Base-by-base conservation (phyloP, 1,140 invertebrate genomes). In the Lordiphosa stackelbergi region DNA sequence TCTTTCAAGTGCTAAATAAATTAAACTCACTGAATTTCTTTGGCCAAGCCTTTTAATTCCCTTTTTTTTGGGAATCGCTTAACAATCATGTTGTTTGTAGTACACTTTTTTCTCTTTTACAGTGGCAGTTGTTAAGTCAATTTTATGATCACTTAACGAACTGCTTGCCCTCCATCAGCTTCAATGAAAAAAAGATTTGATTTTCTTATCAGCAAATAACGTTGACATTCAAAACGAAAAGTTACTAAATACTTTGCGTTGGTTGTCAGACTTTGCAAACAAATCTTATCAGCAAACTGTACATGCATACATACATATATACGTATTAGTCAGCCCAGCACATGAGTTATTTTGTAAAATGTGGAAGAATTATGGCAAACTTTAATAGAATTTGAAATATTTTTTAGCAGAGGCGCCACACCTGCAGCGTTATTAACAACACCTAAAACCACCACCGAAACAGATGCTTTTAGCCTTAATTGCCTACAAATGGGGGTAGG, bases 151-250 rank as follows among this genome's bases (percentile, higher is more conserved):
- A 8, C 28, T 31, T 31, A 31, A 31, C 28, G 28, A 8, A 31
- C 28, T 31, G 28, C 28, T 31, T 31, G 6, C 28, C 6, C 6
- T 31, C 28, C 5, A 31, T 31, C 28, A 8, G 6, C 28, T 31
- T 31, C 6, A 31, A 31, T 31, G 28, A 31, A 31, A 31, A 31
- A 7, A 7, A 5, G 28, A 8, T 31, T 31, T 31, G 28, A 2
- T 8, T 31, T 40, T 43, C 56, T 79, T 79, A 70, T 81, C 69
- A 78, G 57, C 56, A 56, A 36, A 51, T 55, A 45, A 42, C 42
- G 74, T 74, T 79, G 74, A 79, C 74, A 81, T 79, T 79, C 75
- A 79, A 69, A 60, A 61, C 65, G 43, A 51, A 43, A 58, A 57
- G 42, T 74, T 75, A 71, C 66, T 68, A 75, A 75, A 71, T 63